These are phyloP conservation scores for Dicyrtomina minuta DNA, from an alignment of 2,888 invertebrate genomes.

Conservation along the genomic window DNA sequence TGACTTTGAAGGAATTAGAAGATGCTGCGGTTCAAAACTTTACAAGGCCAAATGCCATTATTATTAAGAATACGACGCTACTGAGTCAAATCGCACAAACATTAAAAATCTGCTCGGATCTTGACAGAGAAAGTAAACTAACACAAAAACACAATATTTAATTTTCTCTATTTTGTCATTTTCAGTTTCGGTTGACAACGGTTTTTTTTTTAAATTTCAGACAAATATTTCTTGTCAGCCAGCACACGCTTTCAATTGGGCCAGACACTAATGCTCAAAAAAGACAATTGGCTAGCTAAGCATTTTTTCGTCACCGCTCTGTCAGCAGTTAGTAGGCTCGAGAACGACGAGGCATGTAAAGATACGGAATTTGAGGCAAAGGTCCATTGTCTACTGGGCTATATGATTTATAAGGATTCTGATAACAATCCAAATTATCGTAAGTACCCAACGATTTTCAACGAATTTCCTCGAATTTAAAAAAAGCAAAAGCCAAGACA, in stretches of 20 bases:
- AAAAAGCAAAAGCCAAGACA: too few relatives aligned
- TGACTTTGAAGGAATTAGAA: neutral
- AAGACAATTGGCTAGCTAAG: neutral
- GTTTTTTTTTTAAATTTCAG: slow-evolving; percentile 1
- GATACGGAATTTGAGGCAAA: slow-evolving; percentile 2
- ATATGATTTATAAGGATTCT: too few relatives aligned
- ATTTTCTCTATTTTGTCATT: neutral
- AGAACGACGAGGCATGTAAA: neutral
- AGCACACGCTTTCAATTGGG: neutral
- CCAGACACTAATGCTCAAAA: neutral
- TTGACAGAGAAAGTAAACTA: neutral
- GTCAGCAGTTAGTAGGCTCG: neutral
- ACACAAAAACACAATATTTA: too few relatives aligned
- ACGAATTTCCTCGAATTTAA: too few relatives aligned
- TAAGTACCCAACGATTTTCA: too few relatives aligned
- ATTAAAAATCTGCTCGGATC: neutral
- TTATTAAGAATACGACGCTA: neutral
- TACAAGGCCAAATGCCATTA: neutral
- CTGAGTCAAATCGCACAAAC: neutral
- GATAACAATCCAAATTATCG: too few relatives aligned
- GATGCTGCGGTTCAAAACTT: too few relatives aligned
- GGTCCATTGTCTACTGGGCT: slow-evolving; percentile 17
- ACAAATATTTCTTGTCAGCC: slow-evolving; percentile 3
- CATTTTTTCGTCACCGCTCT: slow-evolving; percentile 9
- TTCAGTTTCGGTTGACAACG: neutral